A percentile compares a stretch with the other conserved stretches of the same genome.
phyloP scores from a whole-genome alignment of 1,140 invertebrate genomes.

The Alviniconcha marisindica region DNA sequence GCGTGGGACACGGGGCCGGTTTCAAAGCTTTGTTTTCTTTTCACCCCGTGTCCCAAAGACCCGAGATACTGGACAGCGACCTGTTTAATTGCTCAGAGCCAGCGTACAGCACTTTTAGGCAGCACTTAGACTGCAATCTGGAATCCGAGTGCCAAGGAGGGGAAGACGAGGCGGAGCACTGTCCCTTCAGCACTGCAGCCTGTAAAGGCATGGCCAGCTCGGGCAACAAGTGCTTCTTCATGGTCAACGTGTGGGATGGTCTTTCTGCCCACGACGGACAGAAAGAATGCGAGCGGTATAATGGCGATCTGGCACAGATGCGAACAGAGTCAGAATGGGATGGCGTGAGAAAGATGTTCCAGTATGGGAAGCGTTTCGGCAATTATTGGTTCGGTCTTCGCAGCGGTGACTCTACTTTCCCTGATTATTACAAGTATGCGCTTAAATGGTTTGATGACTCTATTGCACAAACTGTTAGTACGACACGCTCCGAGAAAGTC shows the following conservation, averaged over 20 bases:
- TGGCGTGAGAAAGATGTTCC: not conserved
- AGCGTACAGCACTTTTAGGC: not conserved
- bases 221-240: not conserved
- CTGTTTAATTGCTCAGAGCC: not conserved
- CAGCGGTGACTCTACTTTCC: not conserved
- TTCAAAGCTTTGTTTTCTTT: too few relatives aligned
- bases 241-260: not conserved
- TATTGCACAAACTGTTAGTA: slow-evolving; percentile 1
- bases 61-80: not conserved
- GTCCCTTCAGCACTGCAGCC: slow-evolving; percentile 19
- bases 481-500: too few relatives aligned
- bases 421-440: not conserved
- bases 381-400: not conserved
- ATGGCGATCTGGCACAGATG: slow-evolving; percentile 1
- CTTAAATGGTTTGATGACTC: slow-evolving; percentile 13
- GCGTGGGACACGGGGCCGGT: too few relatives aligned
- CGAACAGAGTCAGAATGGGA: slow-evolving; percentile 14
- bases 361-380: not conserved
- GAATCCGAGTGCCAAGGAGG: not conserved
- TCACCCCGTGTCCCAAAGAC: too few relatives aligned
- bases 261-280: not conserved
- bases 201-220: not conserved
- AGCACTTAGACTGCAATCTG: slow-evolving; percentile 29
- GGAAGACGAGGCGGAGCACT: not conserved
- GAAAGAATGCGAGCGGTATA: not conserved